These are phyloP conservation scores for Rhinogobio ventralis DNA, from an alignment of 2,797 vertebrate genomes.

Conservation along the genomic window DNA sequence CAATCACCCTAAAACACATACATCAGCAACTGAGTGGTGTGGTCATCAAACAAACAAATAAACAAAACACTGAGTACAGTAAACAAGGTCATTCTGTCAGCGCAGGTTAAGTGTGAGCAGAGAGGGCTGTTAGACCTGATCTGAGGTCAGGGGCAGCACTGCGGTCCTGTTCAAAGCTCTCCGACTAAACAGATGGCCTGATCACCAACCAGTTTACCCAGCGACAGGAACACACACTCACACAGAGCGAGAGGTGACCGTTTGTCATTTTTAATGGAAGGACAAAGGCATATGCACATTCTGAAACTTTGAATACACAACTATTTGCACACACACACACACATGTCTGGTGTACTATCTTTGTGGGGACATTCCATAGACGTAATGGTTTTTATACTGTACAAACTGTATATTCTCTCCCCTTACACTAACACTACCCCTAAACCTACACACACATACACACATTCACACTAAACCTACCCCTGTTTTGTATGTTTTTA, in stretches of 20 bases:
- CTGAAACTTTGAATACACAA: not conserved
- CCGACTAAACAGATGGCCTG: slow-evolving; percentile 17
- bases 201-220: slow-evolving; percentile 7
- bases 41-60: slow-evolving; percentile 53
- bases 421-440: too few relatives aligned
- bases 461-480: too few relatives aligned
- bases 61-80: slow-evolving; percentile 53
- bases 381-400: not conserved
- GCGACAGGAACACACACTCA: not conserved
- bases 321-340: not conserved
- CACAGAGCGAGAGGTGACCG: not conserved
- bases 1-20: slow-evolving; percentile 44
- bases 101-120: slow-evolving; percentile 19
- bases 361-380: not conserved
- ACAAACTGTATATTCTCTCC: too few relatives aligned
- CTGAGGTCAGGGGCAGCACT: slow-evolving; percentile 9
- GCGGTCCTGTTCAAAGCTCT: not conserved
- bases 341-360: too few relatives aligned
- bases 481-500: too few relatives aligned
- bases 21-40: slow-evolving; percentile 45
- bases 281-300: not conserved
- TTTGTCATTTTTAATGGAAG: not conserved
- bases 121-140: slow-evolving; percentile 1
- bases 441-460: too few relatives aligned
- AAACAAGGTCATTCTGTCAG: slow-evolving; percentile 56